phyloP scores from a whole-genome alignment of 2,113 vertebrate genomes.

The Sardina pilchardus region DNA sequence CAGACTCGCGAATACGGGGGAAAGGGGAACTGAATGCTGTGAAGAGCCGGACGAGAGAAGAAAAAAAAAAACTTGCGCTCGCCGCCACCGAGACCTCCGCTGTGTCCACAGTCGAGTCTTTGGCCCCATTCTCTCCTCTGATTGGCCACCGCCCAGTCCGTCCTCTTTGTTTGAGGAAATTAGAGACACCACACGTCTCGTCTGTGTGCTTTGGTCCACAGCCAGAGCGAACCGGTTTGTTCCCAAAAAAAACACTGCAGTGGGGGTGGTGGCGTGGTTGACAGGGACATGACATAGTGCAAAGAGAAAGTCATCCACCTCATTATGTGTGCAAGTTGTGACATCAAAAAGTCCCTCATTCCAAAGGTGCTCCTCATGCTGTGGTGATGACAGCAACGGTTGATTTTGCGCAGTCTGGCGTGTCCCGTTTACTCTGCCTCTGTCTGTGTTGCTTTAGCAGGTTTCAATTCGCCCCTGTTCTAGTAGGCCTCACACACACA shows the following conservation, averaged over 20 bases:
- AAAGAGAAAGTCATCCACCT: neutral
- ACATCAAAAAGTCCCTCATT: neutral
- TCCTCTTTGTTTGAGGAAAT: constrained; percentile 64
- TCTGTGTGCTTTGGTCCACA: constrained; percentile 57
- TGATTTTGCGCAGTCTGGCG: neutral
- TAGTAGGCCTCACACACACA: neutral
- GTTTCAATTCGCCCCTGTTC: neutral
- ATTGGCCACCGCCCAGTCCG: constrained; percentile 20
- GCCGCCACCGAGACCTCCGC: neutral
- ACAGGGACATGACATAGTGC: neutral
- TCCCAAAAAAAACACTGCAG: constrained; percentile 57
- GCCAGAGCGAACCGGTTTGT: constrained; percentile 64
- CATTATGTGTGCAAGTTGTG: neutral
- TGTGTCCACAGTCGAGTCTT: neutral
- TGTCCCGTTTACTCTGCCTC: neutral
- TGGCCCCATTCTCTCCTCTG: neutral
- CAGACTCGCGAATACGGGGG: neutral
- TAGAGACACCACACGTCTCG: constrained; percentile 62
- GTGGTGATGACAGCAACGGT: neutral
- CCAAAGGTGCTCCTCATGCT: neutral
- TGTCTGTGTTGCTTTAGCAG: neutral
- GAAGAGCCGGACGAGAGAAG: neutral
- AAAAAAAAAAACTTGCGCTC: neutral
- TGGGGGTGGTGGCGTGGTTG: neutral
- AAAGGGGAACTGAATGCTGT: neutral